Percentiles rank a stretch among this genome's conserved stretches.
These are phyloP conservation scores for Sparus aurata DNA, from an alignment of 2,797 vertebrate genomes.

Conservation along the genomic window DNA sequence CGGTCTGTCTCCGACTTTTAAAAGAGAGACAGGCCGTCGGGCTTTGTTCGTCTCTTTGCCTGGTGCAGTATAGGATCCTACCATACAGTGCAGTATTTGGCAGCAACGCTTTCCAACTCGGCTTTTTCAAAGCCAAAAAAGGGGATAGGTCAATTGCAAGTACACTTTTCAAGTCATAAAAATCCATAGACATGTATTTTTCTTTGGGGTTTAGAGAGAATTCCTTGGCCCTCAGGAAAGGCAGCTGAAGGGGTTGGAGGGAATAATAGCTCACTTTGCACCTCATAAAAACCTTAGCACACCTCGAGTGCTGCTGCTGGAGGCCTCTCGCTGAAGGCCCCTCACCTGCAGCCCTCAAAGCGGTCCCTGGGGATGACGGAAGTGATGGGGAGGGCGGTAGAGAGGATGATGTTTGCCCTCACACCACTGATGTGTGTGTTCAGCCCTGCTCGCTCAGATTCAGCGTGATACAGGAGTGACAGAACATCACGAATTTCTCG, in stretches of 20 bases:
- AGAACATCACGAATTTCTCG: constrained; percentile 14
- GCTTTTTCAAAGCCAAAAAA: constrained; percentile 55
- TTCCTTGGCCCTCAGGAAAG: constrained; percentile 51
- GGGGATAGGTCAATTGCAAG: constrained; percentile 74
- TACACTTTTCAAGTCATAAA: constrained; percentile 82
- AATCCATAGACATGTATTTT: constrained; percentile 73
- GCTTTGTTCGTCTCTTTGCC: constrained; percentile 53
- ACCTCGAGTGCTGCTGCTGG: constrained; percentile 62
- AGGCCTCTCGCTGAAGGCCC: constrained; percentile 51
- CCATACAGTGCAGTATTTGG: constrained; percentile 44
- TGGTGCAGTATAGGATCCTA: constrained; percentile 13
- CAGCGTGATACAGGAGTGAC: constrained; percentile 22
- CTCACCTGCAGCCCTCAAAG: constrained; percentile 28
- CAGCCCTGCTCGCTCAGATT: background rate
- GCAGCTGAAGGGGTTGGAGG: constrained; percentile 50
- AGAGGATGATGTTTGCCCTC: constrained; percentile 20
- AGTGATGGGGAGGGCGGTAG: constrained; percentile 35
- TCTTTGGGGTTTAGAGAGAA: constrained; percentile 63
- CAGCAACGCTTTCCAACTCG: constrained; percentile 43
- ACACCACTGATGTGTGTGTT: constrained; percentile 6
- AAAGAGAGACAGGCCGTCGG: constrained; percentile 24
- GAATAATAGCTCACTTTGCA: constrained; percentile 80
- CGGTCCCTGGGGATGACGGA: constrained; percentile 49
- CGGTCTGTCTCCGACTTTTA: constrained; percentile 22
- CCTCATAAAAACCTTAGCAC: constrained; percentile 80